A percentile compares a stretch with the other conserved stretches of the same genome.
These are phyloP conservation scores for Smutsia temminckii DNA, from an alignment of 2,797 vertebrate species.

Conservation along the genomic window DNA sequence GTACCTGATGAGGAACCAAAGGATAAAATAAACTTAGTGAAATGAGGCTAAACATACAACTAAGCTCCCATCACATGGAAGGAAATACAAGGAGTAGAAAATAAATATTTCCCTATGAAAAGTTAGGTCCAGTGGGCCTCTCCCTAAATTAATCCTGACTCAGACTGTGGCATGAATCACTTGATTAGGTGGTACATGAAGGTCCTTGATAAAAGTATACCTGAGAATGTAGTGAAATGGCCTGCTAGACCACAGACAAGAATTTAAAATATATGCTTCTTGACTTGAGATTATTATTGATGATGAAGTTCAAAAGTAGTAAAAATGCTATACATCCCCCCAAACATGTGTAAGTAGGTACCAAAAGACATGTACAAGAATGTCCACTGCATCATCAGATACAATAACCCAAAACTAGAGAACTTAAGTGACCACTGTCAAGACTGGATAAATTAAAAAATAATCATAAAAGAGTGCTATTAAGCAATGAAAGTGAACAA, in stretches of 20 bases:
- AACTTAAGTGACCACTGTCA: background rate
- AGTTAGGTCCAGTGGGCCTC: background rate
- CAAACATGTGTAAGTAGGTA: background rate
- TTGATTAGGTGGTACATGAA: background rate
- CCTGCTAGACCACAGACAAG: background rate
- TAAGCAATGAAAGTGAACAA: background rate
- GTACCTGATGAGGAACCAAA: background rate
- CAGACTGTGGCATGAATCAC: background rate
- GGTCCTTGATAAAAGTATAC: background rate
- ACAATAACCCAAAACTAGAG: background rate
- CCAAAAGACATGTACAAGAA: background rate
- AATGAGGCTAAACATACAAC: background rate
- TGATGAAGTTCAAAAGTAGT: background rate
- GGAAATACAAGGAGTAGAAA: background rate
- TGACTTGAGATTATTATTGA: background rate
- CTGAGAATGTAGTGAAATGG: background rate
- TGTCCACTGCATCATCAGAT: background rate
- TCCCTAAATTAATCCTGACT: background rate
- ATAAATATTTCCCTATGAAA: background rate
- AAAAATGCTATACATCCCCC: background rate
- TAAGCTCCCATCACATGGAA: background rate
- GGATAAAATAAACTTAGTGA: background rate
- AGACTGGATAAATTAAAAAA: background rate
- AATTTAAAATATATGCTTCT: background rate
- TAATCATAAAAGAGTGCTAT: background rate